Evolutionary conservation across 2,797 vertebrate genomes (phyloP).

Genomic region (Alectoris magna): DNA sequence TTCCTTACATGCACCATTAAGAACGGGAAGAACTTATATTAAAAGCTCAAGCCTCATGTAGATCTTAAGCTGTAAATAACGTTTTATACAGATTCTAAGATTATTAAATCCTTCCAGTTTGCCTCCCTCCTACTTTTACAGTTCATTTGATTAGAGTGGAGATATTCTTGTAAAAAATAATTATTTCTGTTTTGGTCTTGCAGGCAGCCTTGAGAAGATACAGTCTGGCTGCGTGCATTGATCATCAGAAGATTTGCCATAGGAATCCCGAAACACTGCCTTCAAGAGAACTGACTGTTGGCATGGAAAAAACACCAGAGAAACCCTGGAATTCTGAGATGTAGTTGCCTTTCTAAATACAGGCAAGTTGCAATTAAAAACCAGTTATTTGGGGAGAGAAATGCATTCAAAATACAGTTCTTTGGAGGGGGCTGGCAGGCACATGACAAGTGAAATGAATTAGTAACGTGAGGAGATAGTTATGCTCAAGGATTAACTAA

Average conservation of each 20-base stretch:
- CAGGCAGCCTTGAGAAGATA: background rate
- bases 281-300: background rate
- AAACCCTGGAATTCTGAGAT: background rate
- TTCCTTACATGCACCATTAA: slow-evolving; percentile 47
- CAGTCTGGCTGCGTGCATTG: background rate
- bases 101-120: slow-evolving; percentile 38
- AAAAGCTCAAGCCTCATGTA: slow-evolving; percentile 29
- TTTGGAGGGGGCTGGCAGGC: background rate
- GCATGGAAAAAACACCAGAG: background rate
- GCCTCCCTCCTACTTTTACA: slow-evolving; percentile 32
- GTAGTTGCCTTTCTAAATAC: background rate
- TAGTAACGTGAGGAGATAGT: background rate
- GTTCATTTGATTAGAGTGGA: slow-evolving; percentile 16
- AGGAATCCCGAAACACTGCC: background rate
- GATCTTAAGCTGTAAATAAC: slow-evolving; percentile 63
- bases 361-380: background rate
- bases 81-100: slow-evolving; percentile 11
- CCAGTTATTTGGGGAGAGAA: background rate
- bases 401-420: background rate
- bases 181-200: slow-evolving; percentile 28
- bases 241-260: background rate
- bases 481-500: background rate
- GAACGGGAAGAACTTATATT: slow-evolving; percentile 19
- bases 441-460: background rate
- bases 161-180: slow-evolving; percentile 21